Base-by-base conservation (phyloP, 2,888 invertebrate species). In the Amblyjoppa fuscipennis region DNA sequence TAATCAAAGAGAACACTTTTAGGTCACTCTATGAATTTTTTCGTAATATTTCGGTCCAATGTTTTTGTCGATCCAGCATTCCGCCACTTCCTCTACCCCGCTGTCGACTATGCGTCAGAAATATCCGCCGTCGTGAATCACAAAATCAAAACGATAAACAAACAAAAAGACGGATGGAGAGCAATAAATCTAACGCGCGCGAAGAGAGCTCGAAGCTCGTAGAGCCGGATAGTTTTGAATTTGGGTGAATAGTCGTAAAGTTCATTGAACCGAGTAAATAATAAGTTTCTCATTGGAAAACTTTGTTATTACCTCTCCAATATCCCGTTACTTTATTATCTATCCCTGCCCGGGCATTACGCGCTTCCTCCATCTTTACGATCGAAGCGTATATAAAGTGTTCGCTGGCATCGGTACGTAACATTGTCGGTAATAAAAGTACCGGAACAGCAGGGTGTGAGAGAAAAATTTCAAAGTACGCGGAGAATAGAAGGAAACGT, bases 241-340 rank as follows among this genome's bases (percentile, higher is more conserved):
- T 66, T 56, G 13, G 78, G 38, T 59, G 68, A 69, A 78, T 56
- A 83, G 51, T 88, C 88, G 80, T 90, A 89, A 89, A 90, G 81
- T 76, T 56, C 73, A 83, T 56, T 69, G 76, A 66, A 61, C 76
- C 81, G 81, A 82, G 78, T 87, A 81, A 87, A 85, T 88, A 90
- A 90, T 87, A 89, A 89, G 87, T 89, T 89, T 89, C 88, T 87
- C 88, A 89, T 87, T 85, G 86, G 81, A 78, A 80, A 82, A 90
- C 86, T 91, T 89, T 89, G 89, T 89, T 88, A 88, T 81, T 79
- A 82, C 75, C 80, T 73, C 49, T 41, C 31, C 45, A 75, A 74
- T 75, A 81, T 81, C 51, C 68, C 66, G 64, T 77, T 53, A 74
- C 79, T 75, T 81, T 81, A 49, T 49, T 4, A 49, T 13, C 70